These are phyloP conservation scores for Eupithecia tripunctaria DNA, from an alignment of 2,888 invertebrate genomes.

Conservation along the genomic window DNA sequence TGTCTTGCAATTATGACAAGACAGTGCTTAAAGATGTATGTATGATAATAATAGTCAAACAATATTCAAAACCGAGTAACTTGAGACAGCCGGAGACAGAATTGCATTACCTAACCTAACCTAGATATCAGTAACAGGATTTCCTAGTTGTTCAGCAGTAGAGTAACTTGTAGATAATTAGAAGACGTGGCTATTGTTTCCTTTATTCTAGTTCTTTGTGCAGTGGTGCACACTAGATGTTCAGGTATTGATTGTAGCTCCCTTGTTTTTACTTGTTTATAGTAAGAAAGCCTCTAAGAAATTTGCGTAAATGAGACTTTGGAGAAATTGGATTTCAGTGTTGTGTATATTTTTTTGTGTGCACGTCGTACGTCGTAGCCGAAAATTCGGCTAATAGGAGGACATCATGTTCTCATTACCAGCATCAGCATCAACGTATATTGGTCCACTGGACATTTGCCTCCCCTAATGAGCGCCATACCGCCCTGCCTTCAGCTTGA, in stretches of 20 bases:
- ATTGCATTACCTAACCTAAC: constrained; percentile 29
- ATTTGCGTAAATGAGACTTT: no score
- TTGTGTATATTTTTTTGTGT: background rate
- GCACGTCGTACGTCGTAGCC: background rate
- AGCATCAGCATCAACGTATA: no score
- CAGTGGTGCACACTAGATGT: background rate
- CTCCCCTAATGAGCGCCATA: no score
- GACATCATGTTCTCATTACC: no score
- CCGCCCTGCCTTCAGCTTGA: no score
- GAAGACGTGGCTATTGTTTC: background rate
- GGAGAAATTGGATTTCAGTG: background rate
- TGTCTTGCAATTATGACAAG: background rate
- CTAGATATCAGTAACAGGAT: constrained; percentile 33
- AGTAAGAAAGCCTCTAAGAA: background rate
- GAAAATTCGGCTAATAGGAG: background rate
- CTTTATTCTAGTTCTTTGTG: background rate
- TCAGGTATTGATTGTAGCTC: background rate
- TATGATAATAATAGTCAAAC: background rate
- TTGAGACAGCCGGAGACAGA: constrained; percentile 2
- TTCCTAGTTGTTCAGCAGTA: constrained; percentile 20
- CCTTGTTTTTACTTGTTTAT: background rate
- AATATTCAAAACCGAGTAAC: constrained; percentile 7
- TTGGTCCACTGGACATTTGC: no score
- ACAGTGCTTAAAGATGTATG: background rate
- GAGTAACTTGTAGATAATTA: constrained; percentile 1